Conservation (phyloP, 2,797 vertebrate species). For the Chelonia mydas region DNA sequence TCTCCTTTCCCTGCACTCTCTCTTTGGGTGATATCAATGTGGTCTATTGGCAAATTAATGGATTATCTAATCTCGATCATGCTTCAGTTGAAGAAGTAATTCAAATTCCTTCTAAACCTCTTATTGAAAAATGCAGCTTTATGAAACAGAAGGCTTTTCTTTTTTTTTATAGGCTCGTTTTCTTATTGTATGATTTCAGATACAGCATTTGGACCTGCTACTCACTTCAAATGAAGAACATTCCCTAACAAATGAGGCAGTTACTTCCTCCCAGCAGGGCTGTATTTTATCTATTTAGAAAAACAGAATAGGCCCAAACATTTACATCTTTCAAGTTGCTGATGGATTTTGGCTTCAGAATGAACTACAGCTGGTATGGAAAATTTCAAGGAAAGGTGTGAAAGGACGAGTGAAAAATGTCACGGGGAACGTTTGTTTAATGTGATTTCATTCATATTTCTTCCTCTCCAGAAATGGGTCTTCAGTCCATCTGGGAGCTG, state of each 20-base stretch:
- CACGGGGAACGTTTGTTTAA: conserved; percentile 47
- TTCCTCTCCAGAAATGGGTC: conserved; percentile 52
- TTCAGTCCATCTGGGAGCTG: conserved; percentile 30
- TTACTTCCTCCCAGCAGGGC: background rate
- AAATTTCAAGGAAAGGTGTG: conserved; percentile 60
- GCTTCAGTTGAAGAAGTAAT: background rate
- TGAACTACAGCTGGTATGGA: conserved; percentile 3
- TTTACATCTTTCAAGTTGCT: background rate
- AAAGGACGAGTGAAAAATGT: conserved; percentile 49
- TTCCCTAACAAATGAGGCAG: background rate
- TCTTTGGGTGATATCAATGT: background rate
- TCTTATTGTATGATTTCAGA: background rate
- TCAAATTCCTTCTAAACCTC: background rate
- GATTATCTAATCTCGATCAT: background rate
- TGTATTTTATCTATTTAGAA: background rate
- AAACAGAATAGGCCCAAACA: rapidly evolving
- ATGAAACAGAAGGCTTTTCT: background rate
- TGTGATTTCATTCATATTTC: conserved; percentile 43
- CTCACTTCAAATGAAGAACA: background rate
- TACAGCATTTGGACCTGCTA: background rate
- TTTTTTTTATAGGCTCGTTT: background rate
- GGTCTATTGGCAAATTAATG: background rate
- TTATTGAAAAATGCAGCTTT: background rate
- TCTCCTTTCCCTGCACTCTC: background rate
- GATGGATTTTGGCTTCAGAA: background rate